Evolutionary conservation across 2,888 invertebrate genomes (phyloP).

Genomic region (Ethmia dodecea): DNA sequence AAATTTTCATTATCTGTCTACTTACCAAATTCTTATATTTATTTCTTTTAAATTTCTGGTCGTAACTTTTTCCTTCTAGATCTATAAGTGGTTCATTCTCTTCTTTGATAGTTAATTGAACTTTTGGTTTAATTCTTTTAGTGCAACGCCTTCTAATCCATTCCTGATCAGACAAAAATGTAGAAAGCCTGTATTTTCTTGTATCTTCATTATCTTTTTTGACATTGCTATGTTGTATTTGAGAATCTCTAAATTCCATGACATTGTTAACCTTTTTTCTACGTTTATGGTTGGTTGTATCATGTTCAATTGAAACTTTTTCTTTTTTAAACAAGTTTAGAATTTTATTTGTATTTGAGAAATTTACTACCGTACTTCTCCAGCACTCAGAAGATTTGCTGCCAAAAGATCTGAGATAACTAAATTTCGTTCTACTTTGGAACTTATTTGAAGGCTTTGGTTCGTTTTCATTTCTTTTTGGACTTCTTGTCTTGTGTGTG

Average conservation of each 20-base stretch:
- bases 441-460: too few relatives aligned
- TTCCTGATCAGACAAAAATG: constrained; percentile 34
- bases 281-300: constrained; percentile 36
- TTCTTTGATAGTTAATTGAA: too few relatives aligned
- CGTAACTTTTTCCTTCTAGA: too few relatives aligned
- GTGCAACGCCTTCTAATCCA: constrained; percentile 25
- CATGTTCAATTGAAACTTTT: constrained; percentile 13
- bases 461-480: too few relatives aligned
- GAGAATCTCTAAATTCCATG: constrained; percentile 3
- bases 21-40: too few relatives aligned
- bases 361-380: constrained; percentile 21
- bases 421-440: too few relatives aligned
- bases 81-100: too few relatives aligned
- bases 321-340: constrained; percentile 11
- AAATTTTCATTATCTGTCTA: too few relatives aligned
- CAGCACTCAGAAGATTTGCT: constrained; percentile 22
- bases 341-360: constrained; percentile 14
- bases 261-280: constrained; percentile 34
- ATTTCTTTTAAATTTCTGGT: too few relatives aligned
- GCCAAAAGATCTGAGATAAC: too few relatives aligned
- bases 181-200: constrained; percentile 34
- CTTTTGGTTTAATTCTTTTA: too few relatives aligned
- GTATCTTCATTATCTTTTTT: constrained; percentile 25
- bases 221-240: background rate
- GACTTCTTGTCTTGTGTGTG: too few relatives aligned